Conservation (phyloP, 2,797 vertebrate species). For the Sebastes ruberrimus region DNA sequence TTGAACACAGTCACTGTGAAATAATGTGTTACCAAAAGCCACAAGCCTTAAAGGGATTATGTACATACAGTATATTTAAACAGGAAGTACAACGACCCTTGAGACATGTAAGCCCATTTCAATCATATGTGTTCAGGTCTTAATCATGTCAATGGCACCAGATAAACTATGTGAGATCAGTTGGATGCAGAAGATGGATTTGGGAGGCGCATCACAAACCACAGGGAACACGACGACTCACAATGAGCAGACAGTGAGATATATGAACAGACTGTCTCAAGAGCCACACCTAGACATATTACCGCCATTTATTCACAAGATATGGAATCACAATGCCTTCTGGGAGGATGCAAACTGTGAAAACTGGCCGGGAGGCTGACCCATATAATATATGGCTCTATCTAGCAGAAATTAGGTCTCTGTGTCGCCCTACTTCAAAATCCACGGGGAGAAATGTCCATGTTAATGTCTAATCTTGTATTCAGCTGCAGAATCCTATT, state of each 20-base stretch:
- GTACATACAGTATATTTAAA: neutral
- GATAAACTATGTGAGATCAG: neutral
- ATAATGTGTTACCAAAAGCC: neutral
- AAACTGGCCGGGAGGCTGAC: constrained; percentile 51
- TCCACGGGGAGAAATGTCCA: constrained; percentile 37
- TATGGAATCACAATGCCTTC: constrained; percentile 46
- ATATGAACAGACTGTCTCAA: constrained; percentile 59
- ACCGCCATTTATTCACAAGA: constrained; percentile 48
- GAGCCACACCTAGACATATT: constrained; percentile 43
- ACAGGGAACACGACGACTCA: constrained; percentile 14
- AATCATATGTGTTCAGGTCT: constrained; percentile 15
- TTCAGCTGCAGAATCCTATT: constrained; percentile 39
- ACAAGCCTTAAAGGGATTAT: neutral
- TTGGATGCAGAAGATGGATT: neutral
- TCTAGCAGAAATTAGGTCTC: constrained; percentile 62
- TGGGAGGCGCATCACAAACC: constrained; percentile 31
- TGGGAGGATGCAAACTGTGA: constrained; percentile 57
- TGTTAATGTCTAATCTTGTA: constrained; percentile 29
- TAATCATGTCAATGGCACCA: constrained; percentile 16
- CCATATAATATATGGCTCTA: constrained; percentile 62
- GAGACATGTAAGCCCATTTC: constrained; percentile 7
- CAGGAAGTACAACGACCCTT: neutral
- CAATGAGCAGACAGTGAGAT: constrained; percentile 39
- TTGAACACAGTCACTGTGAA: neutral
- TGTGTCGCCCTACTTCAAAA: constrained; percentile 62